phyloP scores from a whole-genome alignment of 2,888 invertebrate species.

The Athripsodes cinereus region DNA sequence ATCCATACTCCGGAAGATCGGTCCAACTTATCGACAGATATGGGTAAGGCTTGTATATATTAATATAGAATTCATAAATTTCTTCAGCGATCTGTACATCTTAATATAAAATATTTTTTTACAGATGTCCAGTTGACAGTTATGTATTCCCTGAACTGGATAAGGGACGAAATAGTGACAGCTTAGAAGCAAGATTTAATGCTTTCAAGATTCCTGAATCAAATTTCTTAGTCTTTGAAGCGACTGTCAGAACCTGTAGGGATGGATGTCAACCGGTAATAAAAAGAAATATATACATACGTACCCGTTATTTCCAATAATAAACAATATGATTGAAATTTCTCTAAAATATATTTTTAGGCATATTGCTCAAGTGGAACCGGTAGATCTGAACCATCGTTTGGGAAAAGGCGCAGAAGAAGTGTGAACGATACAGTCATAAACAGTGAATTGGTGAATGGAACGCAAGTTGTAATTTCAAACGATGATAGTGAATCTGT shows the following conservation, averaged over 20 bases:
- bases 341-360: constrained; percentile 34
- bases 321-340: background rate
- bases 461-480: constrained; percentile 35
- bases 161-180: constrained; percentile 77
- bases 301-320: too few relatives aligned
- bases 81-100: constrained; percentile 1
- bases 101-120: constrained; percentile 24
- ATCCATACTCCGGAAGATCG: constrained; percentile 86
- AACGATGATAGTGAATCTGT: constrained; percentile 40
- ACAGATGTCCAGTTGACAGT: constrained; percentile 83
- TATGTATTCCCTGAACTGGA: constrained; percentile 89
- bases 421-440: constrained; percentile 39
- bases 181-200: constrained; percentile 85
- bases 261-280: constrained; percentile 80
- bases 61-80: background rate
- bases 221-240: constrained; percentile 88
- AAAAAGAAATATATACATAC: background rate
- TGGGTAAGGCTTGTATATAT: constrained; percentile 55
- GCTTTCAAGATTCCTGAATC: constrained; percentile 94
- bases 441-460: constrained; percentile 32
- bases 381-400: constrained; percentile 76
- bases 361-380: constrained; percentile 78
- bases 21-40: constrained; percentile 85
- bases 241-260: constrained; percentile 81
- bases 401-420: constrained; percentile 64